Conservation (phyloP, 92 coral and sea anemone species). For the Parazoanthus atlanticus region DNA sequence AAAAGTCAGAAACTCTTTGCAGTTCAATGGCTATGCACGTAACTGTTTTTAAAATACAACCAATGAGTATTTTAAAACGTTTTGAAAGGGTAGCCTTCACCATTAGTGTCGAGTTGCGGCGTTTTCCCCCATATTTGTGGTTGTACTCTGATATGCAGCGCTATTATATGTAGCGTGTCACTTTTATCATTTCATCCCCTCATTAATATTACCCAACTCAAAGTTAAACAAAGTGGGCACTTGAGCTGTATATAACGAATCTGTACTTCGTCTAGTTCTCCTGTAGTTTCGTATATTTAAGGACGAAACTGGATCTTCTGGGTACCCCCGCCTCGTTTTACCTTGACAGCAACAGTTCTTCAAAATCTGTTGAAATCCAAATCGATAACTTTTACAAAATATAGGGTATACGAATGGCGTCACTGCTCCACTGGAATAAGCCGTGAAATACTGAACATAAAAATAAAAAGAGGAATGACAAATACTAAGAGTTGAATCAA, state of each 20-base stretch:
- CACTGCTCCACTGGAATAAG: slow-evolving; percentile 1
- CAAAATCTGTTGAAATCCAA: background rate
- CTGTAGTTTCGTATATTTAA: background rate
- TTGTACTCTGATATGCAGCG: no score
- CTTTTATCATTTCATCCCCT: background rate
- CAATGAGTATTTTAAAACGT: no score
- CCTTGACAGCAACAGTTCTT: background rate
- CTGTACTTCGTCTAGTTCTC: background rate
- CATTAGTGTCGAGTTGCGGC: no score
- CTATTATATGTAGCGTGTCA: background rate
- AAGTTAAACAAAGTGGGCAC: background rate
- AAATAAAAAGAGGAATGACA: slow-evolving; percentile 7
- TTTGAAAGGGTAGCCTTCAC: no score
- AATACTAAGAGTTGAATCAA: background rate
- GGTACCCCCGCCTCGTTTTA: no score
- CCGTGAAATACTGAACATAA: slow-evolving; percentile 8
- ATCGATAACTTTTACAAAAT: slow-evolving; percentile 3
- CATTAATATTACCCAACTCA: background rate
- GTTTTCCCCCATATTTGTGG: no score
- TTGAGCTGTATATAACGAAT: background rate
- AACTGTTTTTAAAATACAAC: no score
- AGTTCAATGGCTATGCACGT: no score
- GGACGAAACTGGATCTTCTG: background rate
- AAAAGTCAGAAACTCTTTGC: no score
- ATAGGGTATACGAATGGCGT: background rate